Evolutionary conservation across 2,888 invertebrate species (phyloP).

Genomic region (Caenorhabditis virilis): DNA sequence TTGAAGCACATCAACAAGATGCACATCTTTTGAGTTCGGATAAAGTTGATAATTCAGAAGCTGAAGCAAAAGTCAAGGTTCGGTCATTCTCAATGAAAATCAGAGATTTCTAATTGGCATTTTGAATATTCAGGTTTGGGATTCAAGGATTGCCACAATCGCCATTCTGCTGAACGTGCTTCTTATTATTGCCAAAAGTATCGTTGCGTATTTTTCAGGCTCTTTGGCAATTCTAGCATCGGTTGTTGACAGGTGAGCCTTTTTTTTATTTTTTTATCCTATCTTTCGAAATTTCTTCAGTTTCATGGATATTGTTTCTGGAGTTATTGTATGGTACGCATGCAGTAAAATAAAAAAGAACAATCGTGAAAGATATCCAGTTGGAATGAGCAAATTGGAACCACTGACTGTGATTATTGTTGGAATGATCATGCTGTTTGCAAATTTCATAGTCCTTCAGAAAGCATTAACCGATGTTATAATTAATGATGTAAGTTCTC

Average conservation of each 20-base stretch:
- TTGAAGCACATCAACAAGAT: slow-evolving; percentile 33
- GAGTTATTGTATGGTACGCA: slow-evolving; percentile 70
- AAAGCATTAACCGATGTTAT: slow-evolving; percentile 69
- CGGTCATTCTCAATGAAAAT: too few relatives aligned
- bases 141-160: slow-evolving; percentile 44
- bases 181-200: slow-evolving; percentile 50
- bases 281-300: too few relatives aligned
- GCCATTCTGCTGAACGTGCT: slow-evolving; percentile 48
- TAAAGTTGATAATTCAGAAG: slow-evolving; percentile 1
- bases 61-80: slow-evolving; percentile 9
- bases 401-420: slow-evolving; percentile 70
- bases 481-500: slow-evolving; percentile 20
- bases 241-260: slow-evolving; percentile 71
- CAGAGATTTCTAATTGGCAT: too few relatives aligned
- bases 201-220: slow-evolving; percentile 70
- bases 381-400: slow-evolving; percentile 69
- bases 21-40: slow-evolving; percentile 19
- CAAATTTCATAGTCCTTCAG: slow-evolving; percentile 67
- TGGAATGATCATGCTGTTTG: slow-evolving; percentile 70
- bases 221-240: slow-evolving; percentile 71
- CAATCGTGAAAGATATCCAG: slow-evolving; percentile 70
- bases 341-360: slow-evolving; percentile 58
- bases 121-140: too few relatives aligned
- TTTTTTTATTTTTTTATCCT: too few relatives aligned
- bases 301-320: slow-evolving; percentile 70